Evolutionary conservation across 2,888 invertebrate species (phyloP).

Genomic region (Griposia aprilina): DNA sequence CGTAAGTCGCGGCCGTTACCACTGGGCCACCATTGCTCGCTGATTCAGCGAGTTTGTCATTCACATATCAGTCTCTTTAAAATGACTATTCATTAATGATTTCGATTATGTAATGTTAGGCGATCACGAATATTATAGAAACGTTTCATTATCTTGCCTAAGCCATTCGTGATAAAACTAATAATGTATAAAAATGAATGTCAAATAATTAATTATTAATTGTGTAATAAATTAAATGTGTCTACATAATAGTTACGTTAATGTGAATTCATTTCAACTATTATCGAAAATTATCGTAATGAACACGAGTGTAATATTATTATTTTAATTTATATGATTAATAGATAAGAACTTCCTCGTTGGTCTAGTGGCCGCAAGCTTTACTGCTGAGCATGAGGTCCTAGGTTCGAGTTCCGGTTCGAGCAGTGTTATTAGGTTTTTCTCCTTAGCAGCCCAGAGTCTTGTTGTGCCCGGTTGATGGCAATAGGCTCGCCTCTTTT

Average conservation of each 20-base stretch:
- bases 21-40: too few species aligned
- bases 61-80: not conserved
- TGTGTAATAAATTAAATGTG: constrained; percentile 9
- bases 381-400: too few species aligned
- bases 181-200: not conserved
- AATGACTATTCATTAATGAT: not conserved
- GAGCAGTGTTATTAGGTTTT: too few species aligned
- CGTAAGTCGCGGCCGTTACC: too few species aligned
- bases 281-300: not conserved
- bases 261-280: not conserved
- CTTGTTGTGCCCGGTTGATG: too few species aligned
- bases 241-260: not conserved
- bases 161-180: not conserved
- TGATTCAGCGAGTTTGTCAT: too few species aligned
- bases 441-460: too few species aligned
- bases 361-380: too few species aligned
- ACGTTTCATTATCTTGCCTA: not conserved
- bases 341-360: too few species aligned
- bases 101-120: not conserved
- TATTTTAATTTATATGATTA: too few species aligned
- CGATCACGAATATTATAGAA: not conserved
- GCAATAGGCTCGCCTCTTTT: too few species aligned
- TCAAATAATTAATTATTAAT: constrained; percentile 20
- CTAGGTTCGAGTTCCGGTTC: too few species aligned
- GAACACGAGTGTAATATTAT: not conserved